Evolutionary conservation across 2,797 vertebrate species (phyloP).

Genomic region (Parauchenoglanis ngamensis): DNA sequence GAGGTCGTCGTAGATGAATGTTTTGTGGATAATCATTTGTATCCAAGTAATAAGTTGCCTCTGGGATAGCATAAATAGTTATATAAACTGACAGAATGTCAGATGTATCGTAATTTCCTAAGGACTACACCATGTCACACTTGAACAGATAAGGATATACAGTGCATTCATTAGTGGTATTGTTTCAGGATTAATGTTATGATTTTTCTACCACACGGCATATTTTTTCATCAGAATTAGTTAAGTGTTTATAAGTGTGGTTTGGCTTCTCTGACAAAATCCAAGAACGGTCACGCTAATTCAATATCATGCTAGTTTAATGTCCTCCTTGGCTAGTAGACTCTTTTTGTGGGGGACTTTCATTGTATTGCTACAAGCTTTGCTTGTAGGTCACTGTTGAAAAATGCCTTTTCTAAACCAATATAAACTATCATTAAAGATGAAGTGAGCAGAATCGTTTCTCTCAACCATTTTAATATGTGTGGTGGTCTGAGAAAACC

Average conservation of each 20-base stretch:
- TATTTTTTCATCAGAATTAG: background rate
- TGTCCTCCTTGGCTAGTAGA: background rate
- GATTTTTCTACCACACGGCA: too few species aligned
- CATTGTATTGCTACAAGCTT: background rate
- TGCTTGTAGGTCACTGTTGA: background rate
- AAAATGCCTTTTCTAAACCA: background rate
- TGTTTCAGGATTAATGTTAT: background rate
- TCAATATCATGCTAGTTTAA: background rate
- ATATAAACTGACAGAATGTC: conserved; percentile 8
- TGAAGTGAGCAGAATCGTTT: background rate
- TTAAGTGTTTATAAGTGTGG: background rate
- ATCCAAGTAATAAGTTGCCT: background rate
- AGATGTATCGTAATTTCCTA: background rate
- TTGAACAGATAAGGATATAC: background rate
- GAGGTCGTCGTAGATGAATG: conserved; percentile 24
- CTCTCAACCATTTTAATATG: background rate
- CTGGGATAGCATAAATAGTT: background rate
- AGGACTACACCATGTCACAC: background rate
- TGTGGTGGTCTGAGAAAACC: background rate
- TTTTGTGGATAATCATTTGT: background rate
- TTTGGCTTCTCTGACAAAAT: background rate
- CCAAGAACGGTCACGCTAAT: background rate
- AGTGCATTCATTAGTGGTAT: background rate
- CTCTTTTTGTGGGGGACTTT: background rate
- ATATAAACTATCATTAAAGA: background rate